A percentile compares a stretch with the other conserved stretches of the same genome.
Evolutionary conservation across 2,113 vertebrate species (phyloP).

Genomic region (Indicator maculatus): DNA sequence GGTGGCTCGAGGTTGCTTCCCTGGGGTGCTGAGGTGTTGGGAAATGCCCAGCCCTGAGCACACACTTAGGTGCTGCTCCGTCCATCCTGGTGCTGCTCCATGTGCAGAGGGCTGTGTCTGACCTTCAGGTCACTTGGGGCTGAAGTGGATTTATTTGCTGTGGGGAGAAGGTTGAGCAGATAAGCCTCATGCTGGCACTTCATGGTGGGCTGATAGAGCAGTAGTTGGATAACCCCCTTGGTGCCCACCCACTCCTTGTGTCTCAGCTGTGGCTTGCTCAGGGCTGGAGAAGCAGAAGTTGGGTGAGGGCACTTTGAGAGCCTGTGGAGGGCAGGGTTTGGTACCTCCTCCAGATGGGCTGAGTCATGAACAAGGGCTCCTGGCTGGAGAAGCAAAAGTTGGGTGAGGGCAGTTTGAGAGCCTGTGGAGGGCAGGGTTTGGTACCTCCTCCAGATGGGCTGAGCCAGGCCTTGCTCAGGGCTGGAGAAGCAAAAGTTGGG

Average conservation of each 20-base stretch:
- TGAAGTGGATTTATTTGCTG: neutral
- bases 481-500: neutral
- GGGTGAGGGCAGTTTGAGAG: neutral
- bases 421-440: accelerated
- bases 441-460: neutral
- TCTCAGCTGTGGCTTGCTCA: neutral
- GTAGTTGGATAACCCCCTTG: accelerated
- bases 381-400: neutral
- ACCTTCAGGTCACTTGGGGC: neutral
- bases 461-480: neutral
- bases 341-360: neutral
- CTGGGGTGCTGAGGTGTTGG: neutral
- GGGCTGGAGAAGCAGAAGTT: neutral
- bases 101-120: neutral
- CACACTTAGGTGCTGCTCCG: accelerated
- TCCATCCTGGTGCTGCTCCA: neutral
- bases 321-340: accelerated
- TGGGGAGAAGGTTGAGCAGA: neutral
- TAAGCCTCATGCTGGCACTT: neutral
- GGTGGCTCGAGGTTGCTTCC: neutral
- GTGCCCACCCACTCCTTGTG: neutral
- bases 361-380: no score
- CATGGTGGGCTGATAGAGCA: neutral
- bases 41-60: neutral
- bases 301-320: neutral